Conservation (phyloP, 2,113 vertebrate genomes). For the Phasianus colchicus region DNA sequence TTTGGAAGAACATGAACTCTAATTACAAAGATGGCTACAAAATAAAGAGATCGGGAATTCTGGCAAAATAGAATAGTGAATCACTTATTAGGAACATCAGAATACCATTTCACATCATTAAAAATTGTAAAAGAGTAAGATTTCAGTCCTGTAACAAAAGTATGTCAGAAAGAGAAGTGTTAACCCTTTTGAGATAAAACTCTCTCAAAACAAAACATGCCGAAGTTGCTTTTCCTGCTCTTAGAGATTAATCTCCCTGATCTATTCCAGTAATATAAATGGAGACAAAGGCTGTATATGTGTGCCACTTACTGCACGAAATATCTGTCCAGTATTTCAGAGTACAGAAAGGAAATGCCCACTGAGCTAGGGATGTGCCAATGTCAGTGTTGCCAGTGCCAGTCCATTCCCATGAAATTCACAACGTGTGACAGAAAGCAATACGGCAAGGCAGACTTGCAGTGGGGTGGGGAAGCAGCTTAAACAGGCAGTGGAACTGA, state of each 20-base stretch:
- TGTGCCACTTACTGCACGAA: constrained; percentile 22
- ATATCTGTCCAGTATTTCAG: constrained; percentile 29
- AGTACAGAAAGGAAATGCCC: constrained; percentile 61
- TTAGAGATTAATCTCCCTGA: background rate
- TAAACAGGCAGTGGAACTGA: constrained; percentile 34
- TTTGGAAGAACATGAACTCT: background rate
- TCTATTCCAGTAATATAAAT: background rate
- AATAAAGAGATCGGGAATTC: constrained; percentile 14
- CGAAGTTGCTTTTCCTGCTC: background rate
- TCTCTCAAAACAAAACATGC: background rate
- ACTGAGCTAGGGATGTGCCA: constrained; percentile 30
- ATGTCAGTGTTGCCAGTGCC: constrained; percentile 35
- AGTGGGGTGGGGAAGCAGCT: background rate
- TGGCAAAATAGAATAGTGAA: constrained; percentile 24
- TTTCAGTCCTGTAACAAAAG: background rate
- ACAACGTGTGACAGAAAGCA: background rate
- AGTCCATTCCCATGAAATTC: constrained; percentile 23
- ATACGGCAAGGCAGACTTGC: background rate
- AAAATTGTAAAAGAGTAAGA: background rate
- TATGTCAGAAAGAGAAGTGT: background rate
- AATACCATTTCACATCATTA: background rate
- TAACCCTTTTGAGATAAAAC: background rate
- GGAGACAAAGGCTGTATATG: constrained; percentile 44
- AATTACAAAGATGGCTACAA: constrained; percentile 10
- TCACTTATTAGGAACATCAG: background rate